Conservation (phyloP, 2,797 vertebrate species). For the Benthosema pterotum region DNA sequence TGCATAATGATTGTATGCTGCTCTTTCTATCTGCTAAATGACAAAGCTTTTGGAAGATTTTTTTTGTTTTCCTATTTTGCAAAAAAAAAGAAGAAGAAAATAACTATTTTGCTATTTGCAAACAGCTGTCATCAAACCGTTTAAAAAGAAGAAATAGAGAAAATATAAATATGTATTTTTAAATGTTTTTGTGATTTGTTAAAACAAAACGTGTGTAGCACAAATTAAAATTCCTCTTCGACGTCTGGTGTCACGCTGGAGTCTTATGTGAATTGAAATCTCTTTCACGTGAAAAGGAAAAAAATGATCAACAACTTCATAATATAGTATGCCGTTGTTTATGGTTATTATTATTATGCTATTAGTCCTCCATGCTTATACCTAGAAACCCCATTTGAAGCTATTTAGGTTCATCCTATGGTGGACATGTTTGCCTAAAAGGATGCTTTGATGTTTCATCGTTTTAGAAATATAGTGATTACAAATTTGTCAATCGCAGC, state of each 20-base stretch:
- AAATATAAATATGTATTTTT: constrained; percentile 74
- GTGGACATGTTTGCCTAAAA: too few species aligned
- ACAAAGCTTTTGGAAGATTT: constrained; percentile 72
- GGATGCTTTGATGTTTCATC: too few species aligned
- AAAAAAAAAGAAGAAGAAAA: constrained; percentile 58
- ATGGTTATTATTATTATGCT: too few species aligned
- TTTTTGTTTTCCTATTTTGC: constrained; percentile 61
- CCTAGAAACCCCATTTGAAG: too few species aligned
- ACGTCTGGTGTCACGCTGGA: constrained; percentile 7
- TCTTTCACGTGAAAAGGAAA: too few species aligned
- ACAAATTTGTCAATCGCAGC: too few species aligned
- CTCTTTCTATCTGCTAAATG: constrained; percentile 72
- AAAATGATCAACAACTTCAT: too few species aligned
- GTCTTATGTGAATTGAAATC: neutral
- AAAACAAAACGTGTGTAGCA: constrained; percentile 69
- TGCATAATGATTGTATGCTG: constrained; percentile 72
- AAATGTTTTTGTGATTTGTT: constrained; percentile 80
- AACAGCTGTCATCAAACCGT: constrained; percentile 69
- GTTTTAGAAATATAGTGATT: too few species aligned
- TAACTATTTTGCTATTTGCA: constrained; percentile 69
- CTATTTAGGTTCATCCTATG: too few species aligned
- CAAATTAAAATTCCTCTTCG: constrained; percentile 77
- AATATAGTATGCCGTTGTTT: too few species aligned
- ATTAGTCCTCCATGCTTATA: too few species aligned
- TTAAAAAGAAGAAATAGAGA: constrained; percentile 74